Conservation (phyloP, 1,140 invertebrate species). For the Akabosia matsudoensis region DNA sequence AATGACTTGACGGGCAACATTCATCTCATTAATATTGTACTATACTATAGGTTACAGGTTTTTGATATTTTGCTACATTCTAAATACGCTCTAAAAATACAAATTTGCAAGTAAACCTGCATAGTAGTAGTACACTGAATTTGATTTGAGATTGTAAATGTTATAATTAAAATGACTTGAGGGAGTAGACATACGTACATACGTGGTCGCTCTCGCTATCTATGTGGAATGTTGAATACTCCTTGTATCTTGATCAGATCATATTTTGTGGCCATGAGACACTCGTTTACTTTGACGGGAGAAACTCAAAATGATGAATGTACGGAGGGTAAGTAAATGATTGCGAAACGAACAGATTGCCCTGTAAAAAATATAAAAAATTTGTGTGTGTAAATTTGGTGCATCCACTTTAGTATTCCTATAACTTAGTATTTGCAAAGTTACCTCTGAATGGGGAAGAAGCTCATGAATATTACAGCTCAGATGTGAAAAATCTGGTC, state of each 20-base stretch:
- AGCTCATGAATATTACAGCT: constrained; percentile 45
- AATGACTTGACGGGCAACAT: too few relatives aligned
- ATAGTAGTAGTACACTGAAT: background rate
- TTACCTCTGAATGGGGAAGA: constrained; percentile 42
- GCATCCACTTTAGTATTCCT: too few relatives aligned
- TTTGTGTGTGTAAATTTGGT: background rate
- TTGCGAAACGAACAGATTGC: constrained; percentile 39
- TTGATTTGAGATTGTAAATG: background rate
- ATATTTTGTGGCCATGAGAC: too few relatives aligned
- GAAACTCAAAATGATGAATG: constrained; percentile 42
- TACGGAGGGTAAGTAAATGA: constrained; percentile 42
- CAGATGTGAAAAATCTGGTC: constrained; percentile 60
- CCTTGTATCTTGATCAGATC: too few relatives aligned
- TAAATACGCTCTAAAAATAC: too few relatives aligned
- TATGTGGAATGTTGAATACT: too few relatives aligned
- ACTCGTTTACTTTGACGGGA: background rate
- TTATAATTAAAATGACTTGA: background rate
- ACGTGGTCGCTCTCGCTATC: too few relatives aligned
- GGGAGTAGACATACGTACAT: too few relatives aligned
- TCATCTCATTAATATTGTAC: too few relatives aligned
- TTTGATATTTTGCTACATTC: too few relatives aligned
- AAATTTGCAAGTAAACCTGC: too few relatives aligned
- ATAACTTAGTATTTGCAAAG: background rate
- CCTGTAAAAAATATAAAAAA: constrained; percentile 36
- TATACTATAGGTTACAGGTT: too few relatives aligned